A percentile compares a stretch with the other conserved stretches of the same genome.
Conservation (phyloP, 2,888 invertebrate genomes). For the Achlya flavicornis region DNA sequence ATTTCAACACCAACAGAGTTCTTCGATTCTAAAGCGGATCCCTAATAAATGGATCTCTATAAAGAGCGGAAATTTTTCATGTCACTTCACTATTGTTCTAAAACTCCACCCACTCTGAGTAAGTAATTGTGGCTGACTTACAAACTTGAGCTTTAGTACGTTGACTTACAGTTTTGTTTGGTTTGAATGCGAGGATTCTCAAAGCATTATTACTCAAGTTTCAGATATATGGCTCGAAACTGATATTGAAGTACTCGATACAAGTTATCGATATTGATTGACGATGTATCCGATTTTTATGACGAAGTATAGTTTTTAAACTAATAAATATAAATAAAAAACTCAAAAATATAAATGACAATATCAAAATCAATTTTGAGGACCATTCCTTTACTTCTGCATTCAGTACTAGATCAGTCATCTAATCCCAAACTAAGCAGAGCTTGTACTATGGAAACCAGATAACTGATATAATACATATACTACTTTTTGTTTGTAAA, state of each 20-base stretch:
- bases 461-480: too few relatives aligned
- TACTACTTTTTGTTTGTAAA: too few relatives aligned
- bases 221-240: constrained; percentile 5
- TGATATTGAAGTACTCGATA: constrained; percentile 3
- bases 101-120: background rate
- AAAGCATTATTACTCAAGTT: constrained; percentile 7
- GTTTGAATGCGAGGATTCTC: background rate
- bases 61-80: background rate
- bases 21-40: background rate
- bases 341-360: too few relatives aligned
- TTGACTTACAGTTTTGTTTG: background rate
- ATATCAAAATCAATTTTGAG: too few relatives aligned
- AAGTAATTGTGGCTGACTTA: constrained; percentile 12
- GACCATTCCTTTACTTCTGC: too few relatives aligned
- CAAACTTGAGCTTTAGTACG: constrained; percentile 10
- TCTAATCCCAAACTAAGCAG: too few relatives aligned
- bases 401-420: too few relatives aligned
- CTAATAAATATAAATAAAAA: background rate
- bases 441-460: too few relatives aligned
- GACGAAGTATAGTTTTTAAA: background rate
- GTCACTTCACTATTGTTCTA: constrained; percentile 12
- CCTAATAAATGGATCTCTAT: background rate
- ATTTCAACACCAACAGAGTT: too few relatives aligned
- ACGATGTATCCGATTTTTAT: background rate
- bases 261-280: background rate